Percentiles rank a stretch among this genome's conserved stretches.
These are phyloP conservation scores for Eonycteris spelaea DNA, from an alignment of 2,113 vertebrate genomes.

Conservation along the genomic window DNA sequence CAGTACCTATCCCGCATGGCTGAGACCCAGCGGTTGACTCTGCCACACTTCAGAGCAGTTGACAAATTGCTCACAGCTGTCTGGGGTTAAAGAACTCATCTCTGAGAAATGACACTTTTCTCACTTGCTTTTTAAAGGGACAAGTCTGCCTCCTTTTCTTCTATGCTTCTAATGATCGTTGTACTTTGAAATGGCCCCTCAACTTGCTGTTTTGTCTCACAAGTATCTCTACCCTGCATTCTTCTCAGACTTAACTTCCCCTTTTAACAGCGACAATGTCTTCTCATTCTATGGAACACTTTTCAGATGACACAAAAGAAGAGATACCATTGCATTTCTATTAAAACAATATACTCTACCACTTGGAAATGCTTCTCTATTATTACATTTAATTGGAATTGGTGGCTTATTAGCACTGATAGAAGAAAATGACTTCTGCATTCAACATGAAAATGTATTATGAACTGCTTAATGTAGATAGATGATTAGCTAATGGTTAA, in stretches of 20 bases:
- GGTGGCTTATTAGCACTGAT: not conserved
- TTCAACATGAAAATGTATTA: not conserved
- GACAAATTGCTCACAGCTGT: constrained; percentile 47
- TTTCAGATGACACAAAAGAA: constrained; percentile 20
- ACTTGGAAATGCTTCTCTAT: constrained; percentile 18
- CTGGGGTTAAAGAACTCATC: constrained; percentile 12
- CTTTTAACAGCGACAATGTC: not conserved
- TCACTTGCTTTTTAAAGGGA: not conserved
- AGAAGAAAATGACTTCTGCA: not conserved
- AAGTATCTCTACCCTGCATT: not conserved
- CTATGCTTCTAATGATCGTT: not conserved
- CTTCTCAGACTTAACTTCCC: not conserved
- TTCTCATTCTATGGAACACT: not conserved
- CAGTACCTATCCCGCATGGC: not conserved
- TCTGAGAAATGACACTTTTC: not conserved
- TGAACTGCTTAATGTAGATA: not conserved
- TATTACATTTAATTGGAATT: not conserved
- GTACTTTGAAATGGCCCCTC: not conserved
- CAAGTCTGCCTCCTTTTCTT: not conserved
- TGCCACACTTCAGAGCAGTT: not conserved
- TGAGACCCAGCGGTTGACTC: not conserved
- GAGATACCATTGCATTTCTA: not conserved
- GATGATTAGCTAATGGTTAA: not conserved
- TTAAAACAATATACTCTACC: not conserved
- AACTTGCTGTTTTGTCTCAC: not conserved